A percentile compares a stretch with the other conserved stretches of the same genome.
Conservation (phyloP, 1,140 invertebrate species). For the Penaeus chinensis region DNA sequence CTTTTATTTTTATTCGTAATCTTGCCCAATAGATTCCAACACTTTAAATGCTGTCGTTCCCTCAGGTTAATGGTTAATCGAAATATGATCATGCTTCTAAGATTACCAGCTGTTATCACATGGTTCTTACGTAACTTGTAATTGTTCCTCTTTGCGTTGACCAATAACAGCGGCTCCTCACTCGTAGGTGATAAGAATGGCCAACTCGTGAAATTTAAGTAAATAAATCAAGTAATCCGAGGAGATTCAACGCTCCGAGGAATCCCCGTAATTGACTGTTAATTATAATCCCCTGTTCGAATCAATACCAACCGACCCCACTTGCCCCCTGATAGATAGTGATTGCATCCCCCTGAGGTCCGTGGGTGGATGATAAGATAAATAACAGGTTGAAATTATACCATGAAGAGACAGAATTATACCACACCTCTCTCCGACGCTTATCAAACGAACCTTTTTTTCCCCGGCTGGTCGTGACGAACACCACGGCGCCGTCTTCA, state of each 20-base stretch:
- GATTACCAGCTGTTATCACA: too few species aligned
- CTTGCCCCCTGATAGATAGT: conserved; percentile 31
- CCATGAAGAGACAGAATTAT: conserved; percentile 11
- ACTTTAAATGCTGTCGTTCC: too few species aligned
- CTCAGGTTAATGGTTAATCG: too few species aligned
- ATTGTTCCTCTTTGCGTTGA: too few species aligned
- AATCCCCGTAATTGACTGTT: conserved; percentile 22
- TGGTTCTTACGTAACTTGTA: too few species aligned
- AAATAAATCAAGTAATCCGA: background rate
- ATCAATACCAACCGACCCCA: conserved; percentile 23
- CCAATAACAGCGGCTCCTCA: too few species aligned
- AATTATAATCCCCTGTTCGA: conserved; percentile 16
- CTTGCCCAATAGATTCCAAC: too few species aligned
- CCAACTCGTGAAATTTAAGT: background rate
- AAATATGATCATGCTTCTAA: too few species aligned
- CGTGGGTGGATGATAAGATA: conserved; percentile 32
- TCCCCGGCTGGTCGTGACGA: conserved; percentile 32
- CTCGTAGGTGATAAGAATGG: too few species aligned
- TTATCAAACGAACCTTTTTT: background rate
- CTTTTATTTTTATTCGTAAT: too few species aligned
- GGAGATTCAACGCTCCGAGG: background rate
- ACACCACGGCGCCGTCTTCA: background rate
- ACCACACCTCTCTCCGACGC: conserved; percentile 1
- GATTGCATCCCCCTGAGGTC: conserved; percentile 15
- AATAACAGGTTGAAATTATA: conserved; percentile 18